These are phyloP conservation scores for Camptogramma bilineatum DNA, from an alignment of 2,888 invertebrate genomes.

Conservation along the genomic window DNA sequence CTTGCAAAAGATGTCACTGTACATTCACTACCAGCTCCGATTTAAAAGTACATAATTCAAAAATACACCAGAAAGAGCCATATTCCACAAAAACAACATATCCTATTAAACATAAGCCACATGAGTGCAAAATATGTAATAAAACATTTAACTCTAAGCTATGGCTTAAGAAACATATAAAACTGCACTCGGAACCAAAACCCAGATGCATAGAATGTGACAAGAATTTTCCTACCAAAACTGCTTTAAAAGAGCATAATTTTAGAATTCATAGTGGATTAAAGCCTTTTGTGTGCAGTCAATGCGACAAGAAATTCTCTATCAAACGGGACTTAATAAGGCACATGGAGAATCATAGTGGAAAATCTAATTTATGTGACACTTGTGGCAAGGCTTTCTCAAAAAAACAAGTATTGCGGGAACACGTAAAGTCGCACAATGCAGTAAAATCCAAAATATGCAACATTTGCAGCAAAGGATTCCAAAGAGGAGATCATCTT, in stretches of 20 bases:
- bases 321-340: not conserved
- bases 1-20: not conserved
- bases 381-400: not conserved
- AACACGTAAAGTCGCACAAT: not conserved
- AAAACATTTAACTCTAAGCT: constrained; percentile 8
- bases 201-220: not conserved
- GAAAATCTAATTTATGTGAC: not conserved
- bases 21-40: not conserved
- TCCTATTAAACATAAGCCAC: too few relatives aligned
- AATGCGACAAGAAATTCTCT: not conserved
- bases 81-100: not conserved
- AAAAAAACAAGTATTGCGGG: not conserved
- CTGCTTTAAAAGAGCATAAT: not conserved
- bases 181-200: not conserved
- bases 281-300: not conserved
- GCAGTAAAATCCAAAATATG: not conserved
- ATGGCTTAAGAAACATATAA: constrained; percentile 1
- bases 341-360: not conserved
- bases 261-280: not conserved
- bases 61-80: not conserved
- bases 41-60: not conserved
- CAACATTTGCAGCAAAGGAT: not conserved
- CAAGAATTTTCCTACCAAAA: not conserved
- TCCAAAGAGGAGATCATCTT: not conserved
- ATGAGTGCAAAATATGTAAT: constrained; percentile 4